phyloP scores from a whole-genome alignment of 2,797 vertebrate species.

The Smutsia temminckii region DNA sequence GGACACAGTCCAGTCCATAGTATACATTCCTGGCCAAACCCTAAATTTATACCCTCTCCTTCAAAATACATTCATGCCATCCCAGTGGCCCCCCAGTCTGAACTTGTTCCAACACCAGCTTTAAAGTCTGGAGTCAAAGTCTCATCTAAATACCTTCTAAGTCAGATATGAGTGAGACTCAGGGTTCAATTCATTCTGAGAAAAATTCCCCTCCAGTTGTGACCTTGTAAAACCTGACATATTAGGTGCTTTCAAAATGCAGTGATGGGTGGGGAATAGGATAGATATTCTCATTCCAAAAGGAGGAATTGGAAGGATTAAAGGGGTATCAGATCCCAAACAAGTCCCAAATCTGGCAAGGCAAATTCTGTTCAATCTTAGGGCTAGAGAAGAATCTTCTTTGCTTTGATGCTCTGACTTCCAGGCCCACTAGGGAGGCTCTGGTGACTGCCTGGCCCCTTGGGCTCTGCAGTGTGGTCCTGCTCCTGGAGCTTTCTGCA shows the following conservation, averaged over 20 bases:
- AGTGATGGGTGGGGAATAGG: neutral
- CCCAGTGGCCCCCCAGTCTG: neutral
- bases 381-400: neutral
- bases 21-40: neutral
- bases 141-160: neutral
- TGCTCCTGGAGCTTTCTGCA: no score
- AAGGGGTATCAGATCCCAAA: rapidly evolving
- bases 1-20: neutral
- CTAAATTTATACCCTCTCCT: neutral
- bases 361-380: neutral
- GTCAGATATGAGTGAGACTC: neutral
- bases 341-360: neutral
- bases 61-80: neutral
- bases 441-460: neutral
- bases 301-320: neutral
- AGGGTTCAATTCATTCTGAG: neutral
- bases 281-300: neutral
- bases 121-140: neutral
- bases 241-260: neutral
- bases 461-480: rapidly evolving
- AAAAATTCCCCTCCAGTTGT: neutral
- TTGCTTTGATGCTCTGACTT: rapidly evolving
- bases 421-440: neutral
- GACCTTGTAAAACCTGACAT: neutral
- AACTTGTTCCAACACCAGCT: neutral